Evolutionary conservation across 2,888 invertebrate genomes (phyloP).

Genomic region (Habroteleia sp.): DNA sequence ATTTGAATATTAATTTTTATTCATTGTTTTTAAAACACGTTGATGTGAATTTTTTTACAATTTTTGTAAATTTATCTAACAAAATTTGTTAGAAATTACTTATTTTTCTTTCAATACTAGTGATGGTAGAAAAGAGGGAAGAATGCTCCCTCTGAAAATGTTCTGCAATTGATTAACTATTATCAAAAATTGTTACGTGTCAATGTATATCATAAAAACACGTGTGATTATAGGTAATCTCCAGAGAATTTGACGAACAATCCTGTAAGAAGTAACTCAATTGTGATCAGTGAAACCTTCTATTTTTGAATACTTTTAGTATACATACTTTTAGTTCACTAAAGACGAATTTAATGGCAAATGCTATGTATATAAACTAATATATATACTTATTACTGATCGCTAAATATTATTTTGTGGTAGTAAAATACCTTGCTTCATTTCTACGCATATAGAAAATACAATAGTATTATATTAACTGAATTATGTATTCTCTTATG

Average conservation of each 20-base stretch:
- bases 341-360: slow-evolving; percentile 9
- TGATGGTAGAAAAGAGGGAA: too few species aligned
- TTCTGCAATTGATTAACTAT: too few species aligned
- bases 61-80: too few species aligned
- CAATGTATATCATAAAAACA: background rate
- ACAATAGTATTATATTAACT: slow-evolving; percentile 31
- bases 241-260: slow-evolving; percentile 27
- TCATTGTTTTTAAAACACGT: too few species aligned
- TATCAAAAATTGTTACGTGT: background rate
- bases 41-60: too few species aligned
- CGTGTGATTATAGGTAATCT: slow-evolving; percentile 14
- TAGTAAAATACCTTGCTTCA: slow-evolving; percentile 11
- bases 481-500: slow-evolving; percentile 22
- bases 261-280: slow-evolving; percentile 26
- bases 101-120: too few species aligned
- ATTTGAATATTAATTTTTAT: too few species aligned
- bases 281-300: slow-evolving; percentile 39
- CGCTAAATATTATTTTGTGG: slow-evolving; percentile 1
- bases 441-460: slow-evolving; percentile 11
- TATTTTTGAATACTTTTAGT: slow-evolving; percentile 31
- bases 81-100: too few species aligned
- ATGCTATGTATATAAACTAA: slow-evolving; percentile 16
- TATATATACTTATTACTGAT: slow-evolving; percentile 7
- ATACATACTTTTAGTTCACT: too few species aligned
- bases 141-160: too few species aligned